phyloP scores from a whole-genome alignment of 2,113 vertebrate genomes.

The Cisticola juncidis region DNA sequence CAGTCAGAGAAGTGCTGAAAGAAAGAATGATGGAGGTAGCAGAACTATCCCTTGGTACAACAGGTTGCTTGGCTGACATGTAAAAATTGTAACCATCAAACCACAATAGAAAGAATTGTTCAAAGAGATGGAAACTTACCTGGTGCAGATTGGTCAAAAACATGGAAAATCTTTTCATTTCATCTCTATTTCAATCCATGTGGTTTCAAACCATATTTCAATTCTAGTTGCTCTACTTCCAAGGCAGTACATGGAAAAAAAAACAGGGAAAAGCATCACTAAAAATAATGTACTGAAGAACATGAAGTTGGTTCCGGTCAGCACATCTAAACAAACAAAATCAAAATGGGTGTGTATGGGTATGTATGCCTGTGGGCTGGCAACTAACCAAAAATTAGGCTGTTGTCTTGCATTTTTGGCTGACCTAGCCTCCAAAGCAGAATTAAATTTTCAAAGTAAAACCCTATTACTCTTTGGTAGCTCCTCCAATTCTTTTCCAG shows the following conservation, averaged over 20 bases:
- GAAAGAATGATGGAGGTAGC: not conserved
- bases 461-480: not conserved
- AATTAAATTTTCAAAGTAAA: not conserved
- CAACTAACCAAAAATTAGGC: not conserved
- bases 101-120: not conserved
- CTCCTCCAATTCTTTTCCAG: not conserved
- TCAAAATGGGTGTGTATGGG: not conserved
- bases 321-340: not conserved
- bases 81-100: not conserved
- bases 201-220: not conserved
- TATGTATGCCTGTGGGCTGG: not conserved
- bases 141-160: not conserved
- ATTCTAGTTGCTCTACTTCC: not conserved
- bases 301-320: not conserved
- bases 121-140: not conserved
- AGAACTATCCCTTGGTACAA: not conserved
- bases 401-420: not conserved
- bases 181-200: not conserved
- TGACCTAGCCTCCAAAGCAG: not conserved
- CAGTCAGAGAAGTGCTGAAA: not conserved
- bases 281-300: not conserved
- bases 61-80: not conserved
- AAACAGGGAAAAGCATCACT: not conserved
- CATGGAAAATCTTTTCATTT: not conserved
- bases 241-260: not conserved